Percentiles rank a stretch among this genome's conserved stretches.
Evolutionary conservation across 2,113 vertebrate species (phyloP).

Genomic region (Setophaga petechia): DNA sequence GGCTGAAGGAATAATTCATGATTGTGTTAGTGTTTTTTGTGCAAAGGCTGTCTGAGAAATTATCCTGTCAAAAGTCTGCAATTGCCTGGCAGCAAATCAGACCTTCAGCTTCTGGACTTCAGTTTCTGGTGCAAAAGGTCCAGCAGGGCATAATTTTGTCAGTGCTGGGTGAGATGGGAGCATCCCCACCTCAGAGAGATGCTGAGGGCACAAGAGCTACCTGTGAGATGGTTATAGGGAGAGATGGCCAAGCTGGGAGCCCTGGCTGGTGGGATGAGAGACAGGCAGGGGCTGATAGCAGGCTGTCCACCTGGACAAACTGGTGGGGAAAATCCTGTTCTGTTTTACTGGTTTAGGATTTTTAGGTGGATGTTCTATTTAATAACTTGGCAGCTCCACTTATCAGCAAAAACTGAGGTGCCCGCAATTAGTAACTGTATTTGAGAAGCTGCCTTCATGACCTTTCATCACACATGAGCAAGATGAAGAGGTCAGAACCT

Average conservation of each 20-base stretch:
- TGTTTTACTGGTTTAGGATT: not conserved
- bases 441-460: not conserved
- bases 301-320: not conserved
- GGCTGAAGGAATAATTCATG: not conserved
- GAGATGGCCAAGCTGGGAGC: not conserved
- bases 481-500: not conserved
- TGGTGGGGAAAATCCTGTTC: not conserved
- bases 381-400: not conserved
- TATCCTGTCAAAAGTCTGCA: not conserved
- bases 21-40: not conserved
- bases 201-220: not conserved
- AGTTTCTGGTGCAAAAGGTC: not conserved
- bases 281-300: not conserved
- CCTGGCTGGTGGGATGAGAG: fast-evolving
- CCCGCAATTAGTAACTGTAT: fast-evolving
- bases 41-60: not conserved
- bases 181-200: not conserved
- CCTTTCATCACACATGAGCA: not conserved
- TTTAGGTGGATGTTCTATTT: not conserved
- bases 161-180: not conserved
- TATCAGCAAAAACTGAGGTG: not conserved
- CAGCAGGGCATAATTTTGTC: not conserved
- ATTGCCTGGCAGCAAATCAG: not conserved
- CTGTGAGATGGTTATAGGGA: not conserved
- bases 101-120: not conserved